Conservation (phyloP, 1,140 invertebrate genomes). For the Drosophila carrolli region DNA sequence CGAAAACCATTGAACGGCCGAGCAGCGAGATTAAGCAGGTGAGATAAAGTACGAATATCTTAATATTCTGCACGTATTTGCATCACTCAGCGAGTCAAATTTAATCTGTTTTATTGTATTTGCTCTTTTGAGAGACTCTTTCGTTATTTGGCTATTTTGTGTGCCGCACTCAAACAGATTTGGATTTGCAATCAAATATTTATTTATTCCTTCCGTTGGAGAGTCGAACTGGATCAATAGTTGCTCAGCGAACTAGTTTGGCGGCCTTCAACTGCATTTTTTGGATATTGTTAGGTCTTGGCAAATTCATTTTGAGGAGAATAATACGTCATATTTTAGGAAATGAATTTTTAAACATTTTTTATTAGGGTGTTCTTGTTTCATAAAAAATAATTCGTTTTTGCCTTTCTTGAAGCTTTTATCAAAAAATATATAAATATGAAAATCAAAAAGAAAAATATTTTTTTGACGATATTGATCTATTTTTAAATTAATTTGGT, state of each 20-base stretch:
- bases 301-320: background rate
- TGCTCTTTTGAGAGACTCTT: conserved; percentile 26
- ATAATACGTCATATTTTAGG: too few relatives aligned
- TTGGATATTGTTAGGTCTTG: background rate
- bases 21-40: conserved; percentile 28
- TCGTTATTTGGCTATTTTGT: conserved; percentile 12
- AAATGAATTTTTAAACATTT: too few relatives aligned
- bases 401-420: too few relatives aligned
- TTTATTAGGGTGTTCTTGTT: too few relatives aligned
- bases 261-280: conserved; percentile 3
- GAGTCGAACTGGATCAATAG: conserved; percentile 27
- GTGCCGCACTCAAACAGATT: conserved; percentile 29
- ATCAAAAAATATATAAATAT: too few relatives aligned
- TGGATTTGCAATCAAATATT: conserved; percentile 46
- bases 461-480: too few relatives aligned
- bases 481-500: too few relatives aligned
- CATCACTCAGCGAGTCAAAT: conserved; percentile 10
- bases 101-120: conserved; percentile 42
- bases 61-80: conserved; percentile 41
- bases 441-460: too few relatives aligned
- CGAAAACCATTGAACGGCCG: conserved; percentile 10
- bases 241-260: conserved; percentile 29
- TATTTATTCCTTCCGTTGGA: conserved; percentile 33
- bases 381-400: too few relatives aligned
- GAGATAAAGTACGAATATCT: conserved; percentile 24